Evolutionary conservation across 2,113 vertebrate species (phyloP), one percentile per base, ranked within the genome.

Genomic region (Lophius piscatorius): DNA sequence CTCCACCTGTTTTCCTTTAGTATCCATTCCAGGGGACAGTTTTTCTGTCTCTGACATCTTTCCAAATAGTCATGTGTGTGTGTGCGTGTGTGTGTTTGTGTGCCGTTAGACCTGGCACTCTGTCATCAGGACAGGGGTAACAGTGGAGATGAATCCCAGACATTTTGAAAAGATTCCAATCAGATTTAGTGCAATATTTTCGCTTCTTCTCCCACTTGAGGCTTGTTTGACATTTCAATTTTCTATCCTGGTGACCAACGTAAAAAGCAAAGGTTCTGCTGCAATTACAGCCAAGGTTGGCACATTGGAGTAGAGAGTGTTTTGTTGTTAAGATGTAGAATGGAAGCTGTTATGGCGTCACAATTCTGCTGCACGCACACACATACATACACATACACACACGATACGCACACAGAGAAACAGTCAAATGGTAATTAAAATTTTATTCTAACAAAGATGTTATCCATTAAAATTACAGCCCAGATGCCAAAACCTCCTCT

Each of bases 271-370:
- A 82, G 76, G 78, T 82, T 76, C 61, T 54, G 13, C 62, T 74
- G 70, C 78, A 85, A 84, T 88, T 84, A 81, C 59, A 79, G 67
- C 48, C 82, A 82, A 81, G 84, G 84, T 85, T 76, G 78, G 56
- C 29, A 63, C 79, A 71, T 45, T 28, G 35, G 33, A 62, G 75
- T 73, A 72, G 36, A 76, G 66, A 66, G 65, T 70, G 29, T 76
- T 68, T 58, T 75, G 55, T 74, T 70, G 70, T 82, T 82, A 73
- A 62, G 73, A 69, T 49, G 70, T 62, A 58, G 55, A 79, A 69
- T 54, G 44, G 63, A 62, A 34, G 48, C 63, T 66, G 67, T 63
- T 65, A 66, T 74, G 62, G 62, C 64, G 36, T 74, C 22, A 13
- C 33, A 70, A 7, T 49, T 42, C 47, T 48, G n/a, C 14, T 9